Conservation (phyloP, 2,113 vertebrate genomes). For the Poecile atricapillus region DNA sequence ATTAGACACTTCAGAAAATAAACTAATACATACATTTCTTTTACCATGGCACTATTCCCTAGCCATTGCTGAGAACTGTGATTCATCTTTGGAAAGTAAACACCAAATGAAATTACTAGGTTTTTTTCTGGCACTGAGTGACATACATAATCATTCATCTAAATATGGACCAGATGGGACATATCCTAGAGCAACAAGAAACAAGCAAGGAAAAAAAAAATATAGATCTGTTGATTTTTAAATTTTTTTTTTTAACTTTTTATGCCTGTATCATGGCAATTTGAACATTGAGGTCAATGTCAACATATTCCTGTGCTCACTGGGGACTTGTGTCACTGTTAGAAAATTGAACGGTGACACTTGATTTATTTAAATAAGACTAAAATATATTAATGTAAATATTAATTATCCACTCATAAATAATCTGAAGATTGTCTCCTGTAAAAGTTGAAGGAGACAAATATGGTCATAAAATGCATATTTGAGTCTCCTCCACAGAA, state of each 20-base stretch:
- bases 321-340: not conserved
- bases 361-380: not conserved
- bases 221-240: not conserved
- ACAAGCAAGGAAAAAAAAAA: not conserved
- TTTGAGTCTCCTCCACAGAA: not conserved
- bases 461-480: not conserved
- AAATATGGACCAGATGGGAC: not conserved
- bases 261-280: not conserved
- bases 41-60: not conserved
- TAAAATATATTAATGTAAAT: conserved; percentile 1
- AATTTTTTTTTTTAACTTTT: not conserved
- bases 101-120: not conserved
- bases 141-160: not conserved
- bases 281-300: not conserved
- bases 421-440: not conserved
- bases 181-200: not conserved
- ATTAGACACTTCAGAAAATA: not conserved
- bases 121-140: not conserved
- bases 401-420: not conserved
- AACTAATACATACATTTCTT: not conserved
- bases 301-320: not conserved
- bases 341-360: not conserved
- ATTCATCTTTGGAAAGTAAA: conserved; percentile 13
- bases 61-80: not conserved
- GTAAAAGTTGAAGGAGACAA: not conserved